phyloP scores from a whole-genome alignment of 1,140 invertebrate genomes.

The Aphelenchoides fujianensis region DNA sequence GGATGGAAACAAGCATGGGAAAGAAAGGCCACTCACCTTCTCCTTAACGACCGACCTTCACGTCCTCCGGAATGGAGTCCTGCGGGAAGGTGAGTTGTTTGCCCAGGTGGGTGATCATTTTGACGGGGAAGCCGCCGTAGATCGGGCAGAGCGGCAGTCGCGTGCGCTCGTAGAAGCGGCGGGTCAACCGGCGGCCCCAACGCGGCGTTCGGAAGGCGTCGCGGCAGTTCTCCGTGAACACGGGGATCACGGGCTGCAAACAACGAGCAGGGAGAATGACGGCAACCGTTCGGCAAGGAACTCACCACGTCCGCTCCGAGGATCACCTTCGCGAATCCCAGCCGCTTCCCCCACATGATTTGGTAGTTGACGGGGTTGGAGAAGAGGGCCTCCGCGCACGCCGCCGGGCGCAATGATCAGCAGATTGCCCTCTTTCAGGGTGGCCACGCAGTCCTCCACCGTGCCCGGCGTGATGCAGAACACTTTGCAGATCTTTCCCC shows the following conservation, averaged over 20 bases:
- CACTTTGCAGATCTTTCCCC: conserved; percentile 60
- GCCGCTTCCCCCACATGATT: conserved; percentile 85
- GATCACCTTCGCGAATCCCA: conserved; percentile 95
- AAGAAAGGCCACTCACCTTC: conserved; percentile 39
- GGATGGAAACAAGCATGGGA: conserved; percentile 24
- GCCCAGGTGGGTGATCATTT: conserved; percentile 68
- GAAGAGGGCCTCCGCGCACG: conserved; percentile 92
- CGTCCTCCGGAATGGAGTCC: conserved; percentile 37
- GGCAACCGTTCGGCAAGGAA: conserved; percentile 36
- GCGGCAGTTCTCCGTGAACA: conserved; percentile 92
- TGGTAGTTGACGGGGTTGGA: conserved; percentile 76
- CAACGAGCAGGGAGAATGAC: too few species aligned
- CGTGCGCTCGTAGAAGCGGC: conserved; percentile 73
- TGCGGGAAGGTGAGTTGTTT: conserved; percentile 39
- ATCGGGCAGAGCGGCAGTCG: conserved; percentile 86
- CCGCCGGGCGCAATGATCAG: conserved; percentile 94
- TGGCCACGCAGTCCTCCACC: conserved; percentile 78
- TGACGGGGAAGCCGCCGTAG: conserved; percentile 96
- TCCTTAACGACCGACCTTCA: conserved; percentile 44
- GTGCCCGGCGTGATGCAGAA: conserved; percentile 90
- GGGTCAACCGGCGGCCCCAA: conserved; percentile 70
- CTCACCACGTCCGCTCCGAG: conserved; percentile 84
- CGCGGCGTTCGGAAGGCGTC: conserved; percentile 77
- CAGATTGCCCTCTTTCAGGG: conserved; percentile 81
- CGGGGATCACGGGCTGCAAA: conserved; percentile 79